Evolutionary conservation across 1,140 invertebrate species (phyloP).

Genomic region (Zaprionus inermis): DNA sequence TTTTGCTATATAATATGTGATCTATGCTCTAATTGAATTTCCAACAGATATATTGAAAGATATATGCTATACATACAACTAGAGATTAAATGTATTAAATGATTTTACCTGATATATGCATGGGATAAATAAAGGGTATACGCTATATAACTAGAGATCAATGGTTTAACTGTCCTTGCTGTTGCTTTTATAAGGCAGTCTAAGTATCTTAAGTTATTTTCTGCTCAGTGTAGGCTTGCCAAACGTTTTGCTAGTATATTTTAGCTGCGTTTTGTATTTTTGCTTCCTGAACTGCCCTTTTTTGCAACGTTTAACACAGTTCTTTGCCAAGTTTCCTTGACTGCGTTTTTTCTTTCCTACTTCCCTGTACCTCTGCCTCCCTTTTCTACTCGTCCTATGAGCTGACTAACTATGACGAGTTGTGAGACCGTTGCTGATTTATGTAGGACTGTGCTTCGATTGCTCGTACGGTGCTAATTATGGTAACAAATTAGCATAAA

Average conservation of each 20-base stretch:
- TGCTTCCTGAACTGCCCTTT: not conserved
- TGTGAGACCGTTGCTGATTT: conserved; percentile 32
- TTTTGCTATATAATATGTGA: no score
- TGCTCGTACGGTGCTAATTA: conserved; percentile 49
- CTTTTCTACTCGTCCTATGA: conserved; percentile 22
- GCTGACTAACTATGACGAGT: conserved; percentile 26
- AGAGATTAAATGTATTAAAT: no score
- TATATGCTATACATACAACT: no score
- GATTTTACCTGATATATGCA: no score
- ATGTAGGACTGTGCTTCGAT: conserved; percentile 47
- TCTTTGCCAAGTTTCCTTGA: conserved; percentile 1
- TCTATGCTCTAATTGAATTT: no score
- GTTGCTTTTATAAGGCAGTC: not conserved
- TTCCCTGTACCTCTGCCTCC: no score
- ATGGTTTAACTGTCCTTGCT: not conserved
- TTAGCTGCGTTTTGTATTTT: not conserved
- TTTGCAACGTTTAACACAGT: conserved; percentile 14
- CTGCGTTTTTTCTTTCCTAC: not conserved
- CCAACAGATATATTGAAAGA: no score
- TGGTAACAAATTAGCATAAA: conserved; percentile 42
- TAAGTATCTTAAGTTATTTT: not conserved
- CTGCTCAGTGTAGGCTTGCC: not conserved
- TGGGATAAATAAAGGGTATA: no score
- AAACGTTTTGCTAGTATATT: conserved; percentile 3
- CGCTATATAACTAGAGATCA: not conserved